Conservation (phyloP, 2,888 invertebrate genomes). For the Vannuccia rotundouncinata region DNA sequence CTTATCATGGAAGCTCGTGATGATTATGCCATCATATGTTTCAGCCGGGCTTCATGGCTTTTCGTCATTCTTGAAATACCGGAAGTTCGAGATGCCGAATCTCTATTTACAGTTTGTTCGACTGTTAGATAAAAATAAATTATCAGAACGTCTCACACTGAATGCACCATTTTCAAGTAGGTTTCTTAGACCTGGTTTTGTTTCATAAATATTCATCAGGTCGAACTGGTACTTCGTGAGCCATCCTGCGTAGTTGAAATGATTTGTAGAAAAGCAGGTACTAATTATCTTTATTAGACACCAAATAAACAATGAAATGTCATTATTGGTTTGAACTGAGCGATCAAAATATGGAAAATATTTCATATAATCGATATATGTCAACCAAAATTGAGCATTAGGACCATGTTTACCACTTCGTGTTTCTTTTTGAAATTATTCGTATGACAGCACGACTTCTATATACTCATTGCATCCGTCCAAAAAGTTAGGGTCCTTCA, state of each 20-base stretch:
- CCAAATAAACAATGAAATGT: slow-evolving; percentile 22
- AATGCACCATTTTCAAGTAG: slow-evolving; percentile 30
- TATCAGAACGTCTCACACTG: slow-evolving; percentile 1
- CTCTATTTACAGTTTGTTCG: not conserved
- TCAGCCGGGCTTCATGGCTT: slow-evolving; percentile 15
- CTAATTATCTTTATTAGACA: slow-evolving; percentile 6
- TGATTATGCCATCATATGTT: slow-evolving; percentile 1
- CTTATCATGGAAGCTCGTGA: slow-evolving; percentile 1
- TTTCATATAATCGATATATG: slow-evolving; percentile 3
- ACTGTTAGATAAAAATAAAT: slow-evolving; percentile 5
- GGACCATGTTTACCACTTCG: slow-evolving; percentile 28
- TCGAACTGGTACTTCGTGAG: slow-evolving; percentile 28
- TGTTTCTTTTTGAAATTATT: slow-evolving; percentile 29
- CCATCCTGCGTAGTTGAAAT: slow-evolving; percentile 27
- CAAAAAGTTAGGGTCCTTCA: not conserved
- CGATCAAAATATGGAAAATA: slow-evolving; percentile 8
- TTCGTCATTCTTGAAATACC: not conserved
- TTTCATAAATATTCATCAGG: slow-evolving; percentile 21
- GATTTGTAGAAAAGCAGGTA: slow-evolving; percentile 27
- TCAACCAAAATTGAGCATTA: slow-evolving; percentile 29
- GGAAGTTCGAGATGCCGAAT: slow-evolving; percentile 15
- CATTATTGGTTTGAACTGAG: slow-evolving; percentile 28
- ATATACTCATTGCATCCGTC: slow-evolving; percentile 17
- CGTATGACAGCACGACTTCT: slow-evolving; percentile 20
- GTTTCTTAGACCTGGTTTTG: slow-evolving; percentile 25